These are phyloP conservation scores for Polymixis lichenea DNA, from an alignment of 2,888 invertebrate species.

Conservation along the genomic window DNA sequence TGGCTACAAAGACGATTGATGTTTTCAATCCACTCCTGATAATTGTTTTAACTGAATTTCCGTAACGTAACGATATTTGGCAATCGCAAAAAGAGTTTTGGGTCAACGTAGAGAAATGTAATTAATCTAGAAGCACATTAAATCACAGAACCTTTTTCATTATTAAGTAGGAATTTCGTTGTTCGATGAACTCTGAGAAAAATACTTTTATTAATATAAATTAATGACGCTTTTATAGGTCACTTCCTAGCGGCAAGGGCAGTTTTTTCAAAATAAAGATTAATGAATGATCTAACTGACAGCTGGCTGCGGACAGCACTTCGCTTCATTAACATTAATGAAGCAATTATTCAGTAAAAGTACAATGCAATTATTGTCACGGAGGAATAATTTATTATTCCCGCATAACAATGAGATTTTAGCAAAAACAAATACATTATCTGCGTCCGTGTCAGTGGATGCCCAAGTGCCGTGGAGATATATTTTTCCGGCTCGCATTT, in stretches of 20 bases:
- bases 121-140: conserved; percentile 45
- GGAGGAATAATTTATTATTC: conserved; percentile 81
- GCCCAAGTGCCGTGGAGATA: conserved; percentile 82
- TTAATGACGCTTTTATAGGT: conserved; percentile 42
- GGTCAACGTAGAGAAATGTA: conserved; percentile 37
- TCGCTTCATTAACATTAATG: conserved; percentile 81
- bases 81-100: conserved; percentile 44
- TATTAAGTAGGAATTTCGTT: conserved; percentile 31
- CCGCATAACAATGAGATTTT: conserved; percentile 83
- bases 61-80: conserved; percentile 39
- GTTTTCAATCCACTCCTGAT: conserved; percentile 55
- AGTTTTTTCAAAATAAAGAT: conserved; percentile 29
- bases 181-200: conserved; percentile 13
- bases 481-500: conserved; percentile 84
- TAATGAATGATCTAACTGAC: conserved; percentile 48
- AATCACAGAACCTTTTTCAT: conserved; percentile 48
- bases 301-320: conserved; percentile 50
- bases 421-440: conserved; percentile 87
- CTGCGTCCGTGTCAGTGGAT: conserved; percentile 81
- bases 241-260: conserved; percentile 18
- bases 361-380: conserved; percentile 76
- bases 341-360: conserved; percentile 79
- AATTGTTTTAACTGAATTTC: conserved; percentile 54
- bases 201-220: conserved; percentile 38
- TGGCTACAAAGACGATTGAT: conserved; percentile 48